Evolutionary conservation across 2,888 invertebrate genomes (phyloP).

Genomic region (Netelia melanura): DNA sequence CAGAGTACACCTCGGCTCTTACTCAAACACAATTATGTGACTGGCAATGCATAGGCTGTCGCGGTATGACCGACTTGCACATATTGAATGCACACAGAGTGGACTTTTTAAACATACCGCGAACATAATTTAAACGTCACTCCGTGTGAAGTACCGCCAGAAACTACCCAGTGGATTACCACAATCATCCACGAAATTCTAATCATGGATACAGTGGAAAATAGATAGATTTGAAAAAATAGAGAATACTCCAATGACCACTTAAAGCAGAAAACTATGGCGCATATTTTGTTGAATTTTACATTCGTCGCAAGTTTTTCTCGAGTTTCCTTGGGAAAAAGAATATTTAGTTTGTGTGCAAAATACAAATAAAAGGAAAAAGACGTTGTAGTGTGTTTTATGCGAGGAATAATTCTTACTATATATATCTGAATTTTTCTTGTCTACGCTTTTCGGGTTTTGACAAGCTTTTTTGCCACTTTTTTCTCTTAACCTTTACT

Average conservation of each 20-base stretch:
- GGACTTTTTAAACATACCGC: slow-evolving; percentile 29
- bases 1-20: neutral
- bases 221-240: slow-evolving; percentile 14
- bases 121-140: slow-evolving; percentile 63
- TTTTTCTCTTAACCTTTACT: too few species aligned
- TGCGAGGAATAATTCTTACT: too few species aligned
- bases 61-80: slow-evolving; percentile 13
- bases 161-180: slow-evolving; percentile 5
- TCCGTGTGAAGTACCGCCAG: slow-evolving; percentile 56
- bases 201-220: slow-evolving; percentile 19
- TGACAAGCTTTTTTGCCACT: too few species aligned
- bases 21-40: neutral
- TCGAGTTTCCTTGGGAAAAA: too few species aligned
- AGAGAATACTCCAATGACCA: neutral
- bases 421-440: too few species aligned
- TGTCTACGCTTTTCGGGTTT: too few species aligned
- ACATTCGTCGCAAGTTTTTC: too few species aligned
- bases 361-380: too few species aligned
- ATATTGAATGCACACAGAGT: slow-evolving; percentile 20
- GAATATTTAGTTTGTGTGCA: too few species aligned
- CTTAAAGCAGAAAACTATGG: too few species aligned
- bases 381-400: too few species aligned
- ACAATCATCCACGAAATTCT: neutral
- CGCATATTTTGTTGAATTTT: too few species aligned
- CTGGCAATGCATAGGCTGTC: neutral